These are phyloP conservation scores for Lingula anatina DNA, from an alignment of 2,888 invertebrate species.

Conservation along the genomic window DNA sequence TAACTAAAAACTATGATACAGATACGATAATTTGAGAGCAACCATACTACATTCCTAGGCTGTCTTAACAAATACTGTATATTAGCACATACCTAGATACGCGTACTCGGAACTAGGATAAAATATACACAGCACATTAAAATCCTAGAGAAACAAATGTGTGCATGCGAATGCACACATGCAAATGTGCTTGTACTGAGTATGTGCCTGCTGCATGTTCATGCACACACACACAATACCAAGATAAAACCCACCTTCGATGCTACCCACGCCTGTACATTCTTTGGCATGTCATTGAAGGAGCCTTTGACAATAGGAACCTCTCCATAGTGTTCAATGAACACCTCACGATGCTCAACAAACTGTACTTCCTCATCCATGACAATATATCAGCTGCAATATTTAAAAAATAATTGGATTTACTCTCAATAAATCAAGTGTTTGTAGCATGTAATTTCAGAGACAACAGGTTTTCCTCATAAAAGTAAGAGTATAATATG, in stretches of 20 bases:
- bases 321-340: slow-evolving; percentile 49
- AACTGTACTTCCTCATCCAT: slow-evolving; percentile 20
- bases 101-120: slow-evolving; percentile 57
- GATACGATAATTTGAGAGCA: too few relatives aligned
- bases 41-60: neutral
- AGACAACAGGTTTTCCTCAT: too few relatives aligned
- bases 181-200: too few relatives aligned
- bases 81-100: neutral
- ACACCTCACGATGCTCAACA: slow-evolving; percentile 52
- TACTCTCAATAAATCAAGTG: too few relatives aligned
- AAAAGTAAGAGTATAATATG: too few relatives aligned
- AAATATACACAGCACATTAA: too few relatives aligned
- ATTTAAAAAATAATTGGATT: too few relatives aligned
- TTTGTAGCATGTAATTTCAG: too few relatives aligned
- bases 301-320: slow-evolving; percentile 55
- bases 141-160: too few relatives aligned
- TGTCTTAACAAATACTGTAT: neutral
- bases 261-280: slow-evolving; percentile 51
- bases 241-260: neutral
- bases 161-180: too few relatives aligned
- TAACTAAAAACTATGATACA: too few relatives aligned
- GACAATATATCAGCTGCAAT: too few relatives aligned
- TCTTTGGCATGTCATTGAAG: slow-evolving; percentile 48
- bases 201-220: slow-evolving; percentile 19
- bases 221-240: neutral